These are phyloP conservation scores for Lordiphosa fenestrarum DNA, from an alignment of 2,888 invertebrate species.

Conservation along the genomic window DNA sequence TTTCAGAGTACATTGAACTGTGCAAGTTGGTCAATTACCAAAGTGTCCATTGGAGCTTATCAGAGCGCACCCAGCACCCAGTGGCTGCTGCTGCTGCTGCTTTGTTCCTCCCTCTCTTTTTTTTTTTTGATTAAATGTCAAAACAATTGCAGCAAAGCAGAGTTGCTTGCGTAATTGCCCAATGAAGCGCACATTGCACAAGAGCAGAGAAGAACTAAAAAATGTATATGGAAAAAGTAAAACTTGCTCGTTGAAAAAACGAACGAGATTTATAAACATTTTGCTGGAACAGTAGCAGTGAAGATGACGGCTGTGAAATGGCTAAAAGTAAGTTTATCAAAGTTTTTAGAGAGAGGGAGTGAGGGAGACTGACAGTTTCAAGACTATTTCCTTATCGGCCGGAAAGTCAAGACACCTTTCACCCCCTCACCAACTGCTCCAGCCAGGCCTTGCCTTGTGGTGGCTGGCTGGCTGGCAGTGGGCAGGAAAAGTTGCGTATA, in stretches of 20 bases:
- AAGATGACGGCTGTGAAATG: too few species aligned
- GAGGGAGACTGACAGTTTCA: too few species aligned
- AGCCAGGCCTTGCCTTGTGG: slow-evolving; percentile 15
- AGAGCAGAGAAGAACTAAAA: neutral
- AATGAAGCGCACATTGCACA: slow-evolving; percentile 65
- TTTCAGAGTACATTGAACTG: slow-evolving; percentile 60
- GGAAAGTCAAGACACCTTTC: slow-evolving; percentile 53
- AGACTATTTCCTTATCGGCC: slow-evolving; percentile 42
- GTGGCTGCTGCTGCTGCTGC: slow-evolving; percentile 4
- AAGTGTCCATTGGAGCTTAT: slow-evolving; percentile 70
- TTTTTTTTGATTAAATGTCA: slow-evolving; percentile 68
- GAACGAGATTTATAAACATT: too few species aligned
- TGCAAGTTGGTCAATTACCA: slow-evolving; percentile 66
- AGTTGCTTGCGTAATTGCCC: slow-evolving; percentile 66
- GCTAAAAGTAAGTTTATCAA: too few species aligned
- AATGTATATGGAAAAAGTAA: too few species aligned
- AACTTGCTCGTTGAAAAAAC: too few species aligned
- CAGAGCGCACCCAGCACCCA: slow-evolving; percentile 20
- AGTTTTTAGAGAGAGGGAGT: too few species aligned
- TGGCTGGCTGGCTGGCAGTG: slow-evolving; percentile 5
- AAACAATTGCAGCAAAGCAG: slow-evolving; percentile 67
- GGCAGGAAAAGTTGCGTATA: slow-evolving; percentile 54
- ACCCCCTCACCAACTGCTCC: neutral
- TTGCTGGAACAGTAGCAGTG: too few species aligned
- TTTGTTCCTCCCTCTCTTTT: slow-evolving; percentile 1